Evolutionary conservation across 2,113 vertebrate species (phyloP), one percentile per base, ranked within the genome.

Genomic region (Alethe castanea): DNA sequence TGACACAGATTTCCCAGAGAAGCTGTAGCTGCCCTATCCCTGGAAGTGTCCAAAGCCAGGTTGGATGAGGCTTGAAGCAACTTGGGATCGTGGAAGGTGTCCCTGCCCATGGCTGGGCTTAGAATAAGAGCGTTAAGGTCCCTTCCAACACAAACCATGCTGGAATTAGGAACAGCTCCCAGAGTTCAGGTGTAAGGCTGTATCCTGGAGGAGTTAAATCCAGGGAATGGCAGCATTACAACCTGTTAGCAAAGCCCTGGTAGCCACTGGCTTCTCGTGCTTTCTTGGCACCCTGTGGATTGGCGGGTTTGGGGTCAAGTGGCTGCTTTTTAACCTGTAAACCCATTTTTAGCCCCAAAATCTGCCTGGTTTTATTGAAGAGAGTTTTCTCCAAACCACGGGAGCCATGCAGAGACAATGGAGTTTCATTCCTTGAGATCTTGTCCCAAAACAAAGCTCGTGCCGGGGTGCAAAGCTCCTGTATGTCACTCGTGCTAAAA

Each of bases 321-420:
- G 4, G 19, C 14, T 74, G 4, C 0, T 67, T 85, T 81, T 94
- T 40, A 44, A 47, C 29, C 26, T 64, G 6, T 12, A 42, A 82
- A 85, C 9, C 14, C 4, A 0, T n/a, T 83, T 73, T 76, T 17
- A 3, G 5, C 14, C 57, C 48, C 20, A 24, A 48, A 60, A 76
- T 18, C n/a, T 67, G 11, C 57, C 22, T 35, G 4, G 5, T 76
- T 31, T 14, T 29, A 19, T 28, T 9, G 3, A 50, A 72, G 12
- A 13, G 6, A 2, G 0, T 64, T 67, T 69, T 11, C 42, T 81
- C 25, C 0, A 0, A 60, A 44, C 11, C 54, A 25, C 1, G 0
- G 40, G 15, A 29, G 11, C 23, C 23, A 8, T 19, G 7, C 0
- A 0, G 56, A 44, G 15, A 23, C 12, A 29, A 6, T 0, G 0